Base-by-base conservation (phyloP, 2,113 vertebrate genomes). In the Sinocyclocheilus anshuiensis region DNA sequence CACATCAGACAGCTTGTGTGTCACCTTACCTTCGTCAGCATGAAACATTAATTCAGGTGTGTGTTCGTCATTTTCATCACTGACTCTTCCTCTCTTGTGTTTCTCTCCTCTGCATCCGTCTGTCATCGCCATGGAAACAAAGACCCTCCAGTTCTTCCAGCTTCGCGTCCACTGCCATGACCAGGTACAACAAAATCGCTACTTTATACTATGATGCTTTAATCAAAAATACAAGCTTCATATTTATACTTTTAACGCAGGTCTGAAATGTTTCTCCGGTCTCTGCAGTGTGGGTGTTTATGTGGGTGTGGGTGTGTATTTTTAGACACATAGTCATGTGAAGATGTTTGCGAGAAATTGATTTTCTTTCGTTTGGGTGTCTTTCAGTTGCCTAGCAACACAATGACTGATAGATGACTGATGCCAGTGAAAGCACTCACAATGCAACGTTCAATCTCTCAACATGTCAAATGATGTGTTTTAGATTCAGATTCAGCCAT, bases 71-170 rank as follows among this genome's bases (percentile, higher is more conserved):
- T 63, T 45, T n/a, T 74, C 36, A 67, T 71, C 83, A 8, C 39
- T 24, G 50, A 67, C 87, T 77, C 77, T 9, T 22, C 57, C 63
- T 88, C 65, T 72, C 0, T 83, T 84, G 45, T 89, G 77, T 79
- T 50, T 88, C 45, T 90, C 83, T 78, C 36, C 75, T 53, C 81
- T 26, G 1, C 80, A 42, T 77, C 50, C 45, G 39, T 71, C 24
- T 89, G 71, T 55, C 39, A 74, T 88, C 61, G 29, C 59, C 36
- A 83, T 81, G 85, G 65, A 65, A 82, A 78, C 36, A 74, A 93
- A 95, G 95, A 93, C 94, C 94, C 84, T 94, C 95, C 78, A 95
- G 93, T 91, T 95, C 95, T 5, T 87, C 93, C 87, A 95, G 93
- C 91, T 94, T 94, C 89, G 90, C 92, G 11, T 92, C 94, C 2